phyloP scores from a whole-genome alignment of 2,113 vertebrate genomes.

The Chrysemys picta region DNA sequence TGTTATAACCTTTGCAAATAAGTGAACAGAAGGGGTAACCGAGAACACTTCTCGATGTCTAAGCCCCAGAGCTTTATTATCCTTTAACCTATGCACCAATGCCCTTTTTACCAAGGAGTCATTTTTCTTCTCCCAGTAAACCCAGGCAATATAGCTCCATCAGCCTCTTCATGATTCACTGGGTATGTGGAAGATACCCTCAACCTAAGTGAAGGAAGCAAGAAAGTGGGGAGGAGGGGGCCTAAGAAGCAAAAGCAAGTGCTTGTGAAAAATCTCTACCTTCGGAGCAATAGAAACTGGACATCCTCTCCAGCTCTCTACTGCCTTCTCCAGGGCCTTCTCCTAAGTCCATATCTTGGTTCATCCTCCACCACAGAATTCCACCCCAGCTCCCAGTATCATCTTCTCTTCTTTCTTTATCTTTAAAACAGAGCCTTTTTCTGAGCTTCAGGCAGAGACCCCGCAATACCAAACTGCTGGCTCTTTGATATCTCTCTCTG shows the following conservation, averaged over 20 bases:
- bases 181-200: neutral
- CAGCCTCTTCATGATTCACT: neutral
- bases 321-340: neutral
- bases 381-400: neutral
- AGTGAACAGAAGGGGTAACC: neutral
- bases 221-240: neutral
- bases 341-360: neutral
- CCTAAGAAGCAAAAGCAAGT: neutral
- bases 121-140: neutral
- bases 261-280: neutral
- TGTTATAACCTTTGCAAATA: neutral
- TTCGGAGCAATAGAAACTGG: neutral
- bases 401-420: neutral
- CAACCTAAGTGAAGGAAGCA: neutral
- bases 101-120: neutral
- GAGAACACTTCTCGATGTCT: neutral
- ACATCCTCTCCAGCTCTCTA: neutral
- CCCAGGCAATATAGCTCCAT: neutral
- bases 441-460: too few relatives aligned
- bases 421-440: too few relatives aligned
- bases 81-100: neutral
- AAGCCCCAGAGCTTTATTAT: neutral
- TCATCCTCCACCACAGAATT: neutral
- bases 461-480: too few relatives aligned
- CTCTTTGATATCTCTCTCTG: too few relatives aligned